Evolutionary conservation across 2,797 vertebrate genomes (phyloP).

Genomic region (Spinus olivaceus): DNA sequence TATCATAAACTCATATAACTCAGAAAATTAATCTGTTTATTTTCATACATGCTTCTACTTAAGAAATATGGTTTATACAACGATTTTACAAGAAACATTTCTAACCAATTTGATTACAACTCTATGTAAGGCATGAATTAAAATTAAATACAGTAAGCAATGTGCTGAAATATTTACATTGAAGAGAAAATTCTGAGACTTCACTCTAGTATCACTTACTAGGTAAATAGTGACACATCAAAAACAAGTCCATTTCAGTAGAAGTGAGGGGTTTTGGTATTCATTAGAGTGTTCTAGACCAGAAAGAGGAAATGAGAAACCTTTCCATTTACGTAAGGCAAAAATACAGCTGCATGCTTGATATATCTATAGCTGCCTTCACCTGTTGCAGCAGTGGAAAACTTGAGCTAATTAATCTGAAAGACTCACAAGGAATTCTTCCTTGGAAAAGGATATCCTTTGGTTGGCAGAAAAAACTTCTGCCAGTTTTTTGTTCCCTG

Average conservation of each 20-base stretch:
- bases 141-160: not conserved
- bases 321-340: not conserved
- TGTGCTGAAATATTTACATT: not conserved
- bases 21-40: not conserved
- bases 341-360: not conserved
- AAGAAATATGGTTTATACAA: not conserved
- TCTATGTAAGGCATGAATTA: not conserved
- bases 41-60: not conserved
- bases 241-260: not conserved
- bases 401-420: not conserved
- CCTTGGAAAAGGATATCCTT: not conserved
- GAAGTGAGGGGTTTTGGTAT: not conserved
- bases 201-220: not conserved
- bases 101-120: not conserved
- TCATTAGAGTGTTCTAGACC: not conserved
- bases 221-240: not conserved
- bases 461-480: not conserved
- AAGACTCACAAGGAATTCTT: not conserved
- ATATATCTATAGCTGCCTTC: not conserved
- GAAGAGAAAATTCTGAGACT: not conserved
- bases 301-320: not conserved
- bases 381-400: not conserved
- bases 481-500: not conserved
- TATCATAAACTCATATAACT: not conserved
- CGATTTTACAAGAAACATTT: not conserved